Evolutionary conservation across 1,140 invertebrate genomes (phyloP), one percentile per base, ranked within the genome.

Genomic region (Papilio polyxenes): DNA sequence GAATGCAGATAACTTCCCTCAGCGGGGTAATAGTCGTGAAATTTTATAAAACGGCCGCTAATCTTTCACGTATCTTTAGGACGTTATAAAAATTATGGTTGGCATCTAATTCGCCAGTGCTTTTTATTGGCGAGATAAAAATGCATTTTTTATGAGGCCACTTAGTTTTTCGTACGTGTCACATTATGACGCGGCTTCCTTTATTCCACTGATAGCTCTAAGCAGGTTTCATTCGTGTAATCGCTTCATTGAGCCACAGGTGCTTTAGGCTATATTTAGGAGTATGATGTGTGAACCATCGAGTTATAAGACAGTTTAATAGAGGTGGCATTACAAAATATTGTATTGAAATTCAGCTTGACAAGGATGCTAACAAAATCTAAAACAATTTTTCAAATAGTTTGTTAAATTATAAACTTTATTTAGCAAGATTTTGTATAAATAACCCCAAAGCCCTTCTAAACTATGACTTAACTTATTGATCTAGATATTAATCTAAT

Each of bases 181-280:
- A 72, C 65, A 37, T 37, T 72, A 40, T 72, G 65, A 72, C 40
- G 65, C 65, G 65, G 65, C 15, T 31, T 37, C 65, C 65, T 72
- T 72, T 72, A 72, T 72, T 72, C 65, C 11, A 72, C 65, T 72
- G 65, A 72, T 72, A 72, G 65, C 31, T 72, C 65, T 72, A 72
- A 72, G 65, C 65, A 72, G 65, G 65, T 72, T 72, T 72, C 65
- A 72, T 13, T 72, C 31, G 37, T 37, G 31, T 72, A 72, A 72
- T 72, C 65, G 65, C 65, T 72, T 72, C 65, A 72, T 72, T 72
- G 65, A 72, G 65, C 3, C 65, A 72, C 65, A 72, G 65, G 23
- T 72, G 65, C 31, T 31, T 72, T 72, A 72, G 65, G 65, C 31
- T 72, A 72, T 72, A 72, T 72, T 72, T 72, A 72, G 65, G 65